Base-by-base conservation (phyloP, 2,797 vertebrate species). In the Myotis vivesi region DNA sequence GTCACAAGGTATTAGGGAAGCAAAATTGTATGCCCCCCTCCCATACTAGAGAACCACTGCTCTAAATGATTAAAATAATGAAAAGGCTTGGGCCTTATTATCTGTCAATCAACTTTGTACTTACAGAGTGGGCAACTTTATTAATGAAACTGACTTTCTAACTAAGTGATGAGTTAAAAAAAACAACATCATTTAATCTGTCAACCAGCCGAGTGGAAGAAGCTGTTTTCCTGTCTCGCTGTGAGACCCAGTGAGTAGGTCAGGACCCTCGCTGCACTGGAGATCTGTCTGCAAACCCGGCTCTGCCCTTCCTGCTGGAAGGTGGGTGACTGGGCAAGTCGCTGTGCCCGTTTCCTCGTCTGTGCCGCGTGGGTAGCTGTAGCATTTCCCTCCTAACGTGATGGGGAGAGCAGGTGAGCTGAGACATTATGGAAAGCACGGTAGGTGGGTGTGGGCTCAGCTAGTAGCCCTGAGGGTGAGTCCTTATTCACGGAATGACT, bases 371-470 rank as follows among this genome's bases (percentile, higher is more conserved):
- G 79, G 30, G 25, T 15, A 13, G 16, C 22, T 22, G 46, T 46
- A 46, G 46, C 46, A 46, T 46, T 46, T 46, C 46, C 33, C 46
- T 84, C 87, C 49, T 25, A 3, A 28, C 38, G 41, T 12, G 5
- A 8, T 1, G 46, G 23, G 36, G 22, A 66, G 16, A 51, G 33
- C 28, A 22, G 28, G 15, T 0, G 53, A 77, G 71, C n/a, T 1
- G 59, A 49, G 3, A 0, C 0, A 2, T 36, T 25, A n/a, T 0
- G 3, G 55, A 33, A 38, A n/a, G 75, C 59, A 17, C 22, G 20
- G 13, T 2, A 22, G 22, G 8, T 17, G 53, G 23, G 33, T 8
- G 11, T 5, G 8, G 28, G 79, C 38, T 22, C 8, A 4, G 33
- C 17, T 30, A 10, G 20, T 20, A 8, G 7, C 8, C 3, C 13